Percentiles rank a stretch among this genome's conserved stretches.
Evolutionary conservation across 2,888 invertebrate genomes (phyloP).

Genomic region (Stramonita haemastoma): DNA sequence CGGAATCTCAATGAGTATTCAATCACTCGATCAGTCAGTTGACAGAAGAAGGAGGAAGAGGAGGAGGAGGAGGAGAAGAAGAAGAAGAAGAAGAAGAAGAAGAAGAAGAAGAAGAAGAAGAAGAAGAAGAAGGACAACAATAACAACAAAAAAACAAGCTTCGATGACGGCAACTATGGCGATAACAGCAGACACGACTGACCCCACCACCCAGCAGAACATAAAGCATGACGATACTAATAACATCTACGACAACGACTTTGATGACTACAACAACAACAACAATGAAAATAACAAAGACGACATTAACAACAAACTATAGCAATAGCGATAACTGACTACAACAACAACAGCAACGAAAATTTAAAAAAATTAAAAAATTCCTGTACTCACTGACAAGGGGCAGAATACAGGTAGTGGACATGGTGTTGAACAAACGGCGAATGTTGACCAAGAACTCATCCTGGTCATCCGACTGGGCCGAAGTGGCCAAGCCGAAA

Average conservation of each 20-base stretch:
- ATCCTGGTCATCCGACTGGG: slow-evolving; percentile 77
- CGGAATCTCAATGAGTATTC: no score
- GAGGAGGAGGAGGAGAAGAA: no score
- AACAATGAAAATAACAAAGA: not conserved
- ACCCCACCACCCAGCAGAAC: no score
- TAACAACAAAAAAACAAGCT: no score
- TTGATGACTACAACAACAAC: not conserved
- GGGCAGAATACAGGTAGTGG: slow-evolving; percentile 64
- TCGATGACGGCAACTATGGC: no score
- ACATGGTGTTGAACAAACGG: slow-evolving; percentile 65
- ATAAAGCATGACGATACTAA: no score
- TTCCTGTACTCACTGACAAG: slow-evolving; percentile 66
- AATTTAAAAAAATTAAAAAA: not conserved
- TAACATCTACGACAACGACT: no score
- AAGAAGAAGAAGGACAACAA: no score
- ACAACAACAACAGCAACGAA: not conserved
- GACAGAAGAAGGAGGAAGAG: no score
- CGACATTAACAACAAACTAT: not conserved
- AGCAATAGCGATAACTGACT: not conserved
- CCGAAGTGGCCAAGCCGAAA: slow-evolving; percentile 78
- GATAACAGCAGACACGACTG: no score
- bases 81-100: not conserved
- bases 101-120: not conserved
- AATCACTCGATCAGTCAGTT: no score
- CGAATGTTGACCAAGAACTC: slow-evolving; percentile 73